Base-by-base conservation (phyloP, 64 coral and sea anemone species). In the Porites australiensis region DNA sequence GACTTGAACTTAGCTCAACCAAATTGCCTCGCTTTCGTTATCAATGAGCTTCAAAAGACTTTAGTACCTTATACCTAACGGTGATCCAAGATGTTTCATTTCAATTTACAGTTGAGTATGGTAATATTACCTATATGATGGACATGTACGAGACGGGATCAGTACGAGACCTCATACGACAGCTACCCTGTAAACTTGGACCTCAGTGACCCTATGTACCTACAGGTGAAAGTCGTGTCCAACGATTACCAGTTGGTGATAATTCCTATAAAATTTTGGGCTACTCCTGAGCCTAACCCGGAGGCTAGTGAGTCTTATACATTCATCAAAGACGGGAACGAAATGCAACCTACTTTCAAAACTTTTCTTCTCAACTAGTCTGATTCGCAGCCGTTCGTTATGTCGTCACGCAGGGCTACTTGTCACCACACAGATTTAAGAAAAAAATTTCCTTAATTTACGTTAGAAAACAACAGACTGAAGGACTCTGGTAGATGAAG, bases 121-220 rank as follows among this genome's bases (percentile, higher is more conserved):
- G 88, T n/a, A 97, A 97, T 55, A 91, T 97, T 85, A 94, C 92
- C 8, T 94, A 91, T 59, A 82, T 51, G 3, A 97, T 97, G 95
- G 92, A 94, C 15, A 82, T 97, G 80, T 94, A 83, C 65, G 55
- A 91, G 20, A 91, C 54, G 21, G 61, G 75, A n/a, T 44, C 19
- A 94, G 27, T 93, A 90, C 27, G 66, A 94, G 13, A 15, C 76
- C 2, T 57, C 75, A 13, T 77, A 91, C 20, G 92, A 90, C 3
- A 18, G 47, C 15, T 97, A 88, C 76, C 95, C 95, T 44, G 82
- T 94, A 3, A 0, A 50, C 2, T 45, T 72, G 20, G 68, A 90
- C 47, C 77, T 97, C 4, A 86, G 87, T 15, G 82, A 87, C 0
- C 62, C 70, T 15, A 92, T 94, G 74, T 88, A 88, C 27, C 9